phyloP scores from a whole-genome alignment of 2,888 invertebrate genomes.

The Rambutsinella grinnellia region DNA sequence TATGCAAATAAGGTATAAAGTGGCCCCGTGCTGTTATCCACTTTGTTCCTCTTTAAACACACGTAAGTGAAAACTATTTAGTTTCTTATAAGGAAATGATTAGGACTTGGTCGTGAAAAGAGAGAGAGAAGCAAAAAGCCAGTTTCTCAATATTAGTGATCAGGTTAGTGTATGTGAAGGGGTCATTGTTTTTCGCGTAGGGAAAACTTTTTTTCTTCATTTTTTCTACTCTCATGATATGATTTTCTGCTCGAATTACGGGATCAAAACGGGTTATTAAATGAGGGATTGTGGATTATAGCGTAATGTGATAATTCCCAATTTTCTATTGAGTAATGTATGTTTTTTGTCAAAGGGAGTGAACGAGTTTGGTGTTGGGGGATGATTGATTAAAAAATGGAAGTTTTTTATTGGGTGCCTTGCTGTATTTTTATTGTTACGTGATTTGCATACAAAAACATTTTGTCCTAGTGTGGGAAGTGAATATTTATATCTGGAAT shows the following conservation, averaged over 20 bases:
- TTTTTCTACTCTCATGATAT: too few relatives aligned
- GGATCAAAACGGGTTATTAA: not conserved
- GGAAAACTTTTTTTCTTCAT: too few relatives aligned
- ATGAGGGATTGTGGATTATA: not conserved
- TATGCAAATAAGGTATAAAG: not conserved
- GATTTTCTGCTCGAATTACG: not conserved
- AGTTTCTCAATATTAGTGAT: not conserved
- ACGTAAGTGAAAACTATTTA: not conserved
- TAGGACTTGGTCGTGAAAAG: too few relatives aligned
- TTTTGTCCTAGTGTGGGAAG: too few relatives aligned
- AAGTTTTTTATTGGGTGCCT: too few relatives aligned
- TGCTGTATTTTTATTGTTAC: too few relatives aligned
- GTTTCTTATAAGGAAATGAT: not conserved
- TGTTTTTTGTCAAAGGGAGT: too few relatives aligned
- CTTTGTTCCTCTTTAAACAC: not conserved
- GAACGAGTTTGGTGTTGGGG: too few relatives aligned
- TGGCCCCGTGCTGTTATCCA: not conserved
- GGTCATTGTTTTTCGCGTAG: not conserved
- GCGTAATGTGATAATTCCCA: not conserved
- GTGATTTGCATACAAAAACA: too few relatives aligned
- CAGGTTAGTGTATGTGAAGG: not conserved
- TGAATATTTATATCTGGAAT: too few relatives aligned
- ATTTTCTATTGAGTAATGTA: too few relatives aligned
- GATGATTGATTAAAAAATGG: too few relatives aligned
- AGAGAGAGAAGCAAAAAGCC: not conserved